Conservation (phyloP, 2,113 vertebrate genomes). For the Meleagris gallopavo region DNA sequence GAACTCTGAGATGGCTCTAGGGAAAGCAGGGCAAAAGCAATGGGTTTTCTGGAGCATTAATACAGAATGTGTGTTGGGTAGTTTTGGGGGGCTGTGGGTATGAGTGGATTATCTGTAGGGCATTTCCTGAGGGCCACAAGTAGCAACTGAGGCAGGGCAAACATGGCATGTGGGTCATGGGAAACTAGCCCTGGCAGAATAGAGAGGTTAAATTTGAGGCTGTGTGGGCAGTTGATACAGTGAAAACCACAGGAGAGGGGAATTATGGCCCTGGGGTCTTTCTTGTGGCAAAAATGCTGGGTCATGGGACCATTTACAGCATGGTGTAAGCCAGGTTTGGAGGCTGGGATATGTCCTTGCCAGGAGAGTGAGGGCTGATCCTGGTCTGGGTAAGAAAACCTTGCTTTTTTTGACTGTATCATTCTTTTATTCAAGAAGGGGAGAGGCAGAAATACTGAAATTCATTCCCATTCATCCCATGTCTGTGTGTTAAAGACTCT, state of each 20-base stretch:
- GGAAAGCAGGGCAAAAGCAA: not conserved
- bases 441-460: not conserved
- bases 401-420: not conserved
- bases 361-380: not conserved
- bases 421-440: not conserved
- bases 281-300: not conserved
- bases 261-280: not conserved
- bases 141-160: not conserved
- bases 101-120: fast-evolving
- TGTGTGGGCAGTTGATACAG: not conserved
- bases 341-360: not conserved
- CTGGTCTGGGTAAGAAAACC: not conserved
- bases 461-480: not conserved
- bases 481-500: not conserved
- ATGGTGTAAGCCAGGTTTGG: not conserved
- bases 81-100: fast-evolving
- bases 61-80: not conserved
- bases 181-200: not conserved
- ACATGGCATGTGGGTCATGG: not conserved
- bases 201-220: not conserved
- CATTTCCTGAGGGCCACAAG: not conserved
- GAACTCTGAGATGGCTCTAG: not conserved
- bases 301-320: not conserved
- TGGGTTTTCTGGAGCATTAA: not conserved
- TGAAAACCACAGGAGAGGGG: not conserved